Conservation (phyloP, 1,140 invertebrate genomes). For the Papilio machaon region DNA sequence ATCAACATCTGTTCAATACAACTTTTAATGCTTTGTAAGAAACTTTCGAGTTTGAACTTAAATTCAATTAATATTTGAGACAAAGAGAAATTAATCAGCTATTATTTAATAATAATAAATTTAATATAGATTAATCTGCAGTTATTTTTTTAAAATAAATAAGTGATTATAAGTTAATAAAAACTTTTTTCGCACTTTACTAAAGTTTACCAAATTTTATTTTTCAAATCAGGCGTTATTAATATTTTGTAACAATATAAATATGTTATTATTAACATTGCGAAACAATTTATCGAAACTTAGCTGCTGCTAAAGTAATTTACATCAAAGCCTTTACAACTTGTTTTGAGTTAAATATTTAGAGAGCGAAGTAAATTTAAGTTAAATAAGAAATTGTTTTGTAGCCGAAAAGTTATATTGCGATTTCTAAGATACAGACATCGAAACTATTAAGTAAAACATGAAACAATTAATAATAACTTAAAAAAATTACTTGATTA, state of each 20-base stretch:
- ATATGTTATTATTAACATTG: neutral
- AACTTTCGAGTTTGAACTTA: neutral
- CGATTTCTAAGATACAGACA: neutral
- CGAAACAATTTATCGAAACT: slow-evolving; percentile 1
- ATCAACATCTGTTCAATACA: slow-evolving; percentile 7
- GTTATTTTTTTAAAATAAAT: no score
- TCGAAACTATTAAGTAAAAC: neutral
- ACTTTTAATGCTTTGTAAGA: neutral
- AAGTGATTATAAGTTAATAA: no score
- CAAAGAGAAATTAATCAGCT: no score
- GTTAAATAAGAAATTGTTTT: slow-evolving; percentile 5
- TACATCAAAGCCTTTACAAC: slow-evolving; percentile 16
- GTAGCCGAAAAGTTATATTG: neutral
- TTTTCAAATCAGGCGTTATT: neutral
- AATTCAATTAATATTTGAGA: neutral
- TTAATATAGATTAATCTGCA: no score
- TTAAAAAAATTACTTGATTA: neutral
- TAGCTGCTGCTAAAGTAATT: slow-evolving; percentile 7
- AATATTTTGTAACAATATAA: neutral
- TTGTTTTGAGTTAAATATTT: slow-evolving; percentile 18
- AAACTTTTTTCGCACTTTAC: no score
- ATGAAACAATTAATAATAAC: neutral
- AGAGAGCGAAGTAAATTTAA: neutral
- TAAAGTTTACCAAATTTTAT: no score
- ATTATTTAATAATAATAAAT: no score